Evolutionary conservation across 2,888 invertebrate genomes (phyloP).

Genomic region (Apamea crenata): DNA sequence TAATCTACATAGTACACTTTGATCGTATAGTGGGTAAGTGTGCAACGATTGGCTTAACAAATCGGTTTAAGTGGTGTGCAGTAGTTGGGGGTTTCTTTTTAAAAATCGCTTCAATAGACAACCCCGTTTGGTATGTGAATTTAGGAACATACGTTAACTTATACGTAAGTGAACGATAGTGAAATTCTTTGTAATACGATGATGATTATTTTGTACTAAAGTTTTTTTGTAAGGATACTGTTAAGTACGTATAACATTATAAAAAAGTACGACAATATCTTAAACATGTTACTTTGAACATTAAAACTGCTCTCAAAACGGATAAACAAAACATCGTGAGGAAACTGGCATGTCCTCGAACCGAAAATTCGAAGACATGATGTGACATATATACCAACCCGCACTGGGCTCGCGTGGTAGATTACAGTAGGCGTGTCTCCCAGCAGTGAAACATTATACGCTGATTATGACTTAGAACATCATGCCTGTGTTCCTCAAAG

Average conservation of each 20-base stretch:
- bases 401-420: no score
- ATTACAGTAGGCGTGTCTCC: no score
- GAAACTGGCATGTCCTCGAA: no score
- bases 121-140: not conserved
- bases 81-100: not conserved
- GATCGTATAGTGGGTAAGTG: not conserved
- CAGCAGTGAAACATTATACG: no score
- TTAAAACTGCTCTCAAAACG: not conserved
- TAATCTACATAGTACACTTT: conserved; percentile 28
- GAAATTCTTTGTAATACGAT: not conserved
- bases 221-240: not conserved
- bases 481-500: no score
- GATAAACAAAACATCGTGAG: no score
- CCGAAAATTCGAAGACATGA: no score
- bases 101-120: not conserved
- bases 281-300: not conserved
- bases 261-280: not conserved
- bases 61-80: not conserved
- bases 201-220: not conserved
- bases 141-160: not conserved
- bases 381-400: no score
- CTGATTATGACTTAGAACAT: no score
- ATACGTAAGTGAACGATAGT: not conserved
- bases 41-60: conserved; percentile 11
- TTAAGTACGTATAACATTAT: not conserved